Percentiles rank a stretch among this genome's conserved stretches.
Evolutionary conservation across 2,797 vertebrate genomes (phyloP).

Genomic region (Onychomys arenicola): DNA sequence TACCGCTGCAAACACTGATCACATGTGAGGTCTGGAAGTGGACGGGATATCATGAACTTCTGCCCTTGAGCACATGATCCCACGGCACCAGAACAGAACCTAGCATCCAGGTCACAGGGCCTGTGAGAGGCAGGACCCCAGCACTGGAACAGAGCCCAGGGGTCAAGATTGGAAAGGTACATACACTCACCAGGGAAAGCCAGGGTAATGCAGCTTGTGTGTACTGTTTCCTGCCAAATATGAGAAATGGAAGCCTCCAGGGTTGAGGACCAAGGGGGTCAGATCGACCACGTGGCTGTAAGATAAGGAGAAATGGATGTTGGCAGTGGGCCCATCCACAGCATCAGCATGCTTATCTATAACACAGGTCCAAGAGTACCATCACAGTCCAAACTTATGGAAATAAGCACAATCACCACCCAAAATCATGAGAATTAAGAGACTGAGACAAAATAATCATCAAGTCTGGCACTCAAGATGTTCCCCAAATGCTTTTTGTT

Average conservation of each 20-base stretch:
- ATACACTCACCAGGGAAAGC: conserved; percentile 73
- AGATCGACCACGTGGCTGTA: conserved; percentile 70
- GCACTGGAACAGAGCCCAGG: too few species aligned
- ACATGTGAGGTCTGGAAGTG: background rate
- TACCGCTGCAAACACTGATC: background rate
- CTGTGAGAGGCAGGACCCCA: background rate
- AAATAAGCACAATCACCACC: background rate
- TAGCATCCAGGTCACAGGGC: background rate
- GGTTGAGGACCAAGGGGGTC: conserved; percentile 77
- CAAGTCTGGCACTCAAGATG: background rate
- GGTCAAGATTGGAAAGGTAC: background rate
- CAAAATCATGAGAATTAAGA: background rate
- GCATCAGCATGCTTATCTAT: background rate
- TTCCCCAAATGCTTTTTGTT: background rate
- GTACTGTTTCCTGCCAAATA: conserved; percentile 39
- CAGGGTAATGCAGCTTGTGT: background rate
- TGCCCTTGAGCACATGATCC: background rate
- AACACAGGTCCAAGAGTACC: background rate
- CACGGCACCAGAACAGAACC: background rate
- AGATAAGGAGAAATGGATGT: background rate
- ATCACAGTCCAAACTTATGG: background rate
- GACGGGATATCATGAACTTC: background rate
- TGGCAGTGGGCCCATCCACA: background rate
- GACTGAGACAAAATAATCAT: background rate
- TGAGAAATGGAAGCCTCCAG: conserved; percentile 71